Evolutionary conservation across 2,113 vertebrate species (phyloP).

Genomic region (Ceyx melanurus): DNA sequence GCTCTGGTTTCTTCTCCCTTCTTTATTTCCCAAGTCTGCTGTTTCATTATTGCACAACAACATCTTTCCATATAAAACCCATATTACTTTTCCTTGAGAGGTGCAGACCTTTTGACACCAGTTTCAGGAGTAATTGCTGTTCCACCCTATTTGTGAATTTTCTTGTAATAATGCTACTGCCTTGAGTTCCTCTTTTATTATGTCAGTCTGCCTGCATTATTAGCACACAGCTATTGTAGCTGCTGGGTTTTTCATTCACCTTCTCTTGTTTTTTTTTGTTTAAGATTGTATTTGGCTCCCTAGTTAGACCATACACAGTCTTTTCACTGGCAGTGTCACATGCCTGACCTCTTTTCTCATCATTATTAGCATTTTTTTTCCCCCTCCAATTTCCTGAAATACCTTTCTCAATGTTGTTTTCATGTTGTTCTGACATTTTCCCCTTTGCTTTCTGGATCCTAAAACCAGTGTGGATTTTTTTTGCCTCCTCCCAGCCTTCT

Average conservation of each 20-base stretch:
- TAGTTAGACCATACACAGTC: neutral
- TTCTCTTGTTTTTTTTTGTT: neutral
- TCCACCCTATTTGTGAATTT: slow-evolving; percentile 14
- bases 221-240: slow-evolving; percentile 4
- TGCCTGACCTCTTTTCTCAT: neutral
- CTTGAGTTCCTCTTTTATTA: slow-evolving; percentile 1
- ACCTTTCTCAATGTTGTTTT: neutral
- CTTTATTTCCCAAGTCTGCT: neutral
- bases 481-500: neutral
- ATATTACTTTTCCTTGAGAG: neutral
- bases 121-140: slow-evolving; percentile 11
- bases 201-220: neutral
- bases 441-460: neutral
- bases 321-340: neutral
- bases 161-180: neutral
- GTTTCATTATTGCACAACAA: neutral
- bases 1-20: neutral
- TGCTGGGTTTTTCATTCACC: neutral
- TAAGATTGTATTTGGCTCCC: neutral
- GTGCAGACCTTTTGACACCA: neutral
- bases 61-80: neutral
- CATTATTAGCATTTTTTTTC: neutral
- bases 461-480: neutral
- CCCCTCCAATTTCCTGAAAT: neutral
- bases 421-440: neutral